A percentile compares a stretch with the other conserved stretches of the same genome.
phyloP scores from a whole-genome alignment of 2,113 vertebrate genomes.

The Chionomys nivalis region DNA sequence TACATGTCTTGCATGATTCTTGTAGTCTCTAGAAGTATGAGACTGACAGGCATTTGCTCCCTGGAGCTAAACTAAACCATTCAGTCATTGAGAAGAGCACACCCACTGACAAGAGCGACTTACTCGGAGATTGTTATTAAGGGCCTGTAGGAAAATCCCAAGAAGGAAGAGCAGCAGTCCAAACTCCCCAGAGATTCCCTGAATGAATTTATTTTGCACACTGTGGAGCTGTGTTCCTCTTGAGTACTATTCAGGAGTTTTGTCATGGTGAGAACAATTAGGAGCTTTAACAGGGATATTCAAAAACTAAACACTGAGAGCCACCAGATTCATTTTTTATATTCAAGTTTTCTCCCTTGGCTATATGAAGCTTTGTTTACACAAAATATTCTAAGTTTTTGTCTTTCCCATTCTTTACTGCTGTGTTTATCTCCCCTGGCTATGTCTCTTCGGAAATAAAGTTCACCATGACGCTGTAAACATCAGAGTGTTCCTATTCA shows the following conservation, averaged over 20 bases:
- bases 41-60: background rate
- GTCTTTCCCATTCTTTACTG: constrained; percentile 46
- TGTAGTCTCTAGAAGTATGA: background rate
- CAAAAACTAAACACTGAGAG: constrained; percentile 56
- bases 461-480: constrained; percentile 33
- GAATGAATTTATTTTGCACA: constrained; percentile 53
- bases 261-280: constrained; percentile 74
- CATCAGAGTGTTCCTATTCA: background rate
- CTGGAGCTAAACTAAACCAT: constrained; percentile 43
- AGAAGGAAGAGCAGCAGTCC: constrained; percentile 61
- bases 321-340: constrained; percentile 67
- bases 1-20: background rate
- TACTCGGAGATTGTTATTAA: constrained; percentile 59
- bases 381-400: constrained; percentile 64
- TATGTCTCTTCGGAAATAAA: constrained; percentile 52
- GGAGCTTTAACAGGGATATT: constrained; percentile 62
- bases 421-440: constrained; percentile 53
- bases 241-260: constrained; percentile 65
- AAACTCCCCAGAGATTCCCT: constrained; percentile 33
- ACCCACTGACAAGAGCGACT: background rate
- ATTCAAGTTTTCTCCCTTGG: constrained; percentile 74
- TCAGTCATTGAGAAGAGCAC: constrained; percentile 19
- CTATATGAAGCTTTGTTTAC: constrained; percentile 67
- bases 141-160: constrained; percentile 56
- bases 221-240: constrained; percentile 64